These are phyloP conservation scores for Daphoenositta chrysoptera DNA, from an alignment of 2,113 vertebrate species.

Conservation along the genomic window DNA sequence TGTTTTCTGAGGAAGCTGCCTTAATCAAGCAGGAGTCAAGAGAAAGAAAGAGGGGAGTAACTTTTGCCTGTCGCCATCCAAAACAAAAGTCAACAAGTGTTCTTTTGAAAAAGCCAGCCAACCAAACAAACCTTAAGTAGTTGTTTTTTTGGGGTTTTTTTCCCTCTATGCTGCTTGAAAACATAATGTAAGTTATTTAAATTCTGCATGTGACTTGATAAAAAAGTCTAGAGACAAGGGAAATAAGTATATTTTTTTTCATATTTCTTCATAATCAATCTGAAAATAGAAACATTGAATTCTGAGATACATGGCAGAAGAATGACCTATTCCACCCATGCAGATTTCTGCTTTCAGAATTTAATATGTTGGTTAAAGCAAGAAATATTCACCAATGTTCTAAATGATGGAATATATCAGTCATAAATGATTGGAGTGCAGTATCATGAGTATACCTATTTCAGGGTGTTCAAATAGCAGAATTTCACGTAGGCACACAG, in stretches of 20 bases:
- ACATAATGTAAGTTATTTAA: not conserved
- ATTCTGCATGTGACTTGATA: not conserved
- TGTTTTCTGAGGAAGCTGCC: not conserved
- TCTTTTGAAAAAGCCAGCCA: not conserved
- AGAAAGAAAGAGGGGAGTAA: not conserved
- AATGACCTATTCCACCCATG: not conserved
- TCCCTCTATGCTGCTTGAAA: not conserved
- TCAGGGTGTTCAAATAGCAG: not conserved
- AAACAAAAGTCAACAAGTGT: no score
- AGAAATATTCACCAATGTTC: not conserved
- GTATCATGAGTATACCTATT: not conserved
- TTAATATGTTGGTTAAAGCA: not conserved
- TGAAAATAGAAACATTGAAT: not conserved
- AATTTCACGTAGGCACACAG: not conserved
- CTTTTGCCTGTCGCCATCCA: rapidly evolving
- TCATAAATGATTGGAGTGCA: not conserved
- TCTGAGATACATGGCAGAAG: not conserved
- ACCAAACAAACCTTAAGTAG: not conserved
- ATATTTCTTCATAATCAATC: not conserved
- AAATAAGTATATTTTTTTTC: not conserved
- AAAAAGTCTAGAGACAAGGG: not conserved
- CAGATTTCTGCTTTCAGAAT: not conserved
- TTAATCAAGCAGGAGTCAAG: not conserved
- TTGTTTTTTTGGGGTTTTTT: no score
- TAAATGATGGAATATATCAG: not conserved